These are phyloP conservation scores for Alligator sinensis DNA, from an alignment of 2,113 vertebrate genomes.

Conservation along the genomic window DNA sequence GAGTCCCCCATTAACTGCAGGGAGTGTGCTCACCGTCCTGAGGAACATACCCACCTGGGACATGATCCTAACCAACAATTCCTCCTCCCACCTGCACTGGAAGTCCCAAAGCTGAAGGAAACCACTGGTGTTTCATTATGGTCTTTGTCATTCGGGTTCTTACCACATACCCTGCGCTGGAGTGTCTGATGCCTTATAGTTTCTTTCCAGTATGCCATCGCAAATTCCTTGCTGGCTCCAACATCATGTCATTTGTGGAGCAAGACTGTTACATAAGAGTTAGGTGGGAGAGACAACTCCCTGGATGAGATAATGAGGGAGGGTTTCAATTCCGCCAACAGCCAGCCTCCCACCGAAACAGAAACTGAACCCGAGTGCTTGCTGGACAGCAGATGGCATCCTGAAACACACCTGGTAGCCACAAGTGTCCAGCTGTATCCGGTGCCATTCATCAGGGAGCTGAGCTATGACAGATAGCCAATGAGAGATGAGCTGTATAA, in stretches of 20 bases:
- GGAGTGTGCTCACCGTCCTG: not conserved
- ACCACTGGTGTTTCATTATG: not conserved
- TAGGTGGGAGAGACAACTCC: not conserved
- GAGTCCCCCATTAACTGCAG: not conserved
- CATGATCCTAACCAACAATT: not conserved
- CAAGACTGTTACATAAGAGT: fast-evolving
- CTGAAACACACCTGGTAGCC: too few species aligned
- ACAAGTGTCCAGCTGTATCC: too few species aligned
- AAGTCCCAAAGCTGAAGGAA: not conserved
- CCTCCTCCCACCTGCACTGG: not conserved
- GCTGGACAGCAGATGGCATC: too few species aligned
- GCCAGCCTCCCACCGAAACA: too few species aligned
- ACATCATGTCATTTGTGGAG: not conserved
- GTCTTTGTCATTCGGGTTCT: not conserved
- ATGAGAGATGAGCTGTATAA: too few species aligned
- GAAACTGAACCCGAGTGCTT: too few species aligned
- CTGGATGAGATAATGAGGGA: not conserved
- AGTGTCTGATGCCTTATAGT: not conserved
- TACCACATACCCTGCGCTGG: not conserved
- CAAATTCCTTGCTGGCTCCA: not conserved
- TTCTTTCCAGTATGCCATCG: not conserved
- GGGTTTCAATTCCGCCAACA: too few species aligned
- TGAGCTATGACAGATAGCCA: too few species aligned
- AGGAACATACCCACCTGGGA: not conserved
- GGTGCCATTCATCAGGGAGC: too few species aligned